These are phyloP conservation scores for Arnoldichthys spilopterus DNA, from an alignment of 2,797 vertebrate species.

Conservation along the genomic window DNA sequence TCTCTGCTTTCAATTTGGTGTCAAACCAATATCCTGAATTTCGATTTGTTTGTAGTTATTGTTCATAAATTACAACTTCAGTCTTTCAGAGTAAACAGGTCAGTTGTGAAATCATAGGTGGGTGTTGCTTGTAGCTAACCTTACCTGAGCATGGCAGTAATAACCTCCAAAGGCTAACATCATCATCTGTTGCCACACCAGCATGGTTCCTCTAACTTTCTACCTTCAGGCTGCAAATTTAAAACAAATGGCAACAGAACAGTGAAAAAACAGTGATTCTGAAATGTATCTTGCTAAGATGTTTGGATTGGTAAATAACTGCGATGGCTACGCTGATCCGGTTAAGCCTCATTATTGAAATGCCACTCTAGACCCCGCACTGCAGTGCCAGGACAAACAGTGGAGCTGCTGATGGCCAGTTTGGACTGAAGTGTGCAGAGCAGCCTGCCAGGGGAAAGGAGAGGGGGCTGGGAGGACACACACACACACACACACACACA, in stretches of 20 bases:
- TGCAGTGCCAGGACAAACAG: neutral
- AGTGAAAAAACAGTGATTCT: neutral
- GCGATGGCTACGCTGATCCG: neutral
- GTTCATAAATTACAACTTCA: too few relatives aligned
- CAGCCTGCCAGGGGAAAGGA: constrained; percentile 25
- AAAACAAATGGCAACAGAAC: neutral
- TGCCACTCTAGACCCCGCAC: neutral
- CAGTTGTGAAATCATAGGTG: too few relatives aligned
- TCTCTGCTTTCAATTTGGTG: too few relatives aligned
- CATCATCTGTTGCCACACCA: neutral
- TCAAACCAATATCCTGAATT: too few relatives aligned
- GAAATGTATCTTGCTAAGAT: neutral
- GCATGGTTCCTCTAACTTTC: neutral
- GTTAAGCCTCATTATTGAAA: constrained; percentile 14
- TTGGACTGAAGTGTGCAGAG: constrained; percentile 56
- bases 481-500: constrained; percentile 46
- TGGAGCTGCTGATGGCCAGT: constrained; percentile 1
- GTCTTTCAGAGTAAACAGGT: too few relatives aligned
- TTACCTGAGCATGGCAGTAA: too few relatives aligned
- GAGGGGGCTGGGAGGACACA: constrained; percentile 42
- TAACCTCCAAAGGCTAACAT: neutral
- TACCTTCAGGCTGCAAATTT: neutral
- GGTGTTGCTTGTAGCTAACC: too few relatives aligned
- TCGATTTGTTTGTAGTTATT: too few relatives aligned
- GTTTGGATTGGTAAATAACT: neutral